These are phyloP conservation scores for Siphlonurus alternatus DNA, from an alignment of 2,888 invertebrate genomes.

Conservation along the genomic window DNA sequence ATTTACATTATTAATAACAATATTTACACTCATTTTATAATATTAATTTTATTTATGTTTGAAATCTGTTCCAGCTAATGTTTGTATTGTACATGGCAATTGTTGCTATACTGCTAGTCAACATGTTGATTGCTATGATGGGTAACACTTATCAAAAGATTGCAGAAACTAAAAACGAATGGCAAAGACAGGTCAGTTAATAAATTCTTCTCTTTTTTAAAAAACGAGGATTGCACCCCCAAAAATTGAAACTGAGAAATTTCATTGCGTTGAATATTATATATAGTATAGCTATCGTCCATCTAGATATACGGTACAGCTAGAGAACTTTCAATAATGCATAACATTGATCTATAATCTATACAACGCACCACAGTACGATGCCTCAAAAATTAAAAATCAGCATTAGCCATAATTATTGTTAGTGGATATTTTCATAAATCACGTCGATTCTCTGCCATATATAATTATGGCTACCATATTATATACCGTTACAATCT, in stretches of 20 bases:
- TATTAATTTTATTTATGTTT: background rate
- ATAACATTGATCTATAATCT: too few relatives aligned
- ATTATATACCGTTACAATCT: too few relatives aligned
- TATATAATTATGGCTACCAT: too few relatives aligned
- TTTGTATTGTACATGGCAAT: conserved; percentile 97
- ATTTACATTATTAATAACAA: background rate
- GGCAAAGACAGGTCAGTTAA: conserved; percentile 69
- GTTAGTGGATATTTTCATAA: too few relatives aligned
- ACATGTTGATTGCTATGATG: conserved; percentile 99
- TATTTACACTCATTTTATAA: background rate
- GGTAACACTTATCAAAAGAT: conserved; percentile 98
- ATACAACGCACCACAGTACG: too few relatives aligned
- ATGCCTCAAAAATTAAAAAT: too few relatives aligned
- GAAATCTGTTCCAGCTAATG: conserved; percentile 40
- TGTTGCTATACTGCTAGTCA: conserved; percentile 85
- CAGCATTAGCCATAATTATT: too few relatives aligned
- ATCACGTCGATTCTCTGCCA: too few relatives aligned
- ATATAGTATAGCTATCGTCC: too few relatives aligned
- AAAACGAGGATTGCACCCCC: background rate
- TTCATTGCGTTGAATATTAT: background rate
- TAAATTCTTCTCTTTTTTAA: background rate
- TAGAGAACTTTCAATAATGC: too few relatives aligned
- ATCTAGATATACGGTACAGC: too few relatives aligned
- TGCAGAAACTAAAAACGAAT: conserved; percentile 91
- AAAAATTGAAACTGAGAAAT: background rate